Evolutionary conservation across 1,140 invertebrate species (phyloP), one percentile per base, ranked within the genome.

Genomic region (Apis dorsata): DNA sequence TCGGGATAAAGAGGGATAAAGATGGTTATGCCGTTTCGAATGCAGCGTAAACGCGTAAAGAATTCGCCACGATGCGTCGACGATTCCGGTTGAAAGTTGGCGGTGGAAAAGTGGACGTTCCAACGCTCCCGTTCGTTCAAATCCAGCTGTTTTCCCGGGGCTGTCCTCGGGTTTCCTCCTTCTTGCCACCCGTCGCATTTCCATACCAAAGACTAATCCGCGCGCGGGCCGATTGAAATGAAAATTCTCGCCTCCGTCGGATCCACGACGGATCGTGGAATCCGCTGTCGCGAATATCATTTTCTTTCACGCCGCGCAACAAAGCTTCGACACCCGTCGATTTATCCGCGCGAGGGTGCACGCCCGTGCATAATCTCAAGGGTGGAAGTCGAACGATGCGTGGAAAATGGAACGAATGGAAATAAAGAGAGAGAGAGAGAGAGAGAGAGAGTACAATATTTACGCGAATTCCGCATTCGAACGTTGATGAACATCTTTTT

Each of bases 171-270:
- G 15, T 76, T 76, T n/a, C 71, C 65, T 53, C 68, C 72, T 69
- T 65, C 72, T 65, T 60, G 57, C 62, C 68, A 34, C 75, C 57
- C 68, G 73, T 68, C 34, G 49, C 62, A 91, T 93, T 91, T 92
- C 89, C 90, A 92, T 91, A 85, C 66, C 88, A 93, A 91, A 93
- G 89, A 87, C 88, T 90, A 90, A 90, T 91, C 88, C 85, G 72
- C 85, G 85, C 65, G 79, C 78, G 72, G 78, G 51, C 65, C 86
- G 90, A 92, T 91, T 89, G 91, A 91, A 90, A 92, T 91, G 90
- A 91, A 90, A 92, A 92, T 91, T 34, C 34, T 34, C 34, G 28
- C 28, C 28, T 28, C 28, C 28, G 69, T 28, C 63, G n/a, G n/a
- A 55, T 44, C n/a, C 34, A 9, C n/a, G 65, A 28, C 57, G 15